Percentiles rank a stretch among this genome's conserved stretches.
Conservation (phyloP, 2,888 invertebrate genomes). For the Antitype chi region DNA sequence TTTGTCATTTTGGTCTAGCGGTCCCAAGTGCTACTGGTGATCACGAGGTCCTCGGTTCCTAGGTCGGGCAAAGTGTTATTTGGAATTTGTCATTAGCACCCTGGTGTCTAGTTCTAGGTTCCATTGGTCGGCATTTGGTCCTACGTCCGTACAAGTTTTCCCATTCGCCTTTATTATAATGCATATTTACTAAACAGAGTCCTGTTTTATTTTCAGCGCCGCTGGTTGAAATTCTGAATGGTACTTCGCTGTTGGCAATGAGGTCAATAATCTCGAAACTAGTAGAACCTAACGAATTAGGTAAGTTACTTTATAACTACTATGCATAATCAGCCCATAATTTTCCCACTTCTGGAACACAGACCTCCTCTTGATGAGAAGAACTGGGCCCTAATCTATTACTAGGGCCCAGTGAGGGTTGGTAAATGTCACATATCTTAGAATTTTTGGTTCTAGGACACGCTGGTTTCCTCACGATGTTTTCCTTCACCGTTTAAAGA, state of each 20-base stretch:
- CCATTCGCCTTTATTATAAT: background rate
- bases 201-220: constrained; percentile 88
- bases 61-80: too few relatives aligned
- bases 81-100: too few relatives aligned
- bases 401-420: background rate
- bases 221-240: constrained; percentile 93
- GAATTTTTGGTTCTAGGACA: background rate
- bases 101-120: too few relatives aligned
- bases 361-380: background rate
- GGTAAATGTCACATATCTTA: background rate
- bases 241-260: constrained; percentile 93
- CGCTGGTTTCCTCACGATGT: too few relatives aligned
- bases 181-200: background rate
- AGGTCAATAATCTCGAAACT: constrained; percentile 93
- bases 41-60: background rate
- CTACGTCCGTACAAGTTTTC: background rate
- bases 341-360: background rate
- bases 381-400: background rate
- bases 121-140: too few relatives aligned
- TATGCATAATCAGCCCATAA: background rate
- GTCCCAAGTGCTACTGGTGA: background rate
- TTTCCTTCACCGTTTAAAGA: too few relatives aligned
- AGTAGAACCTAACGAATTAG: constrained; percentile 92
- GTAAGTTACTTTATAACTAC: constrained; percentile 79
- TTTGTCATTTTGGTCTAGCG: background rate